phyloP scores from a whole-genome alignment of 2,797 vertebrate genomes.

The Coccyzus lansbergi region DNA sequence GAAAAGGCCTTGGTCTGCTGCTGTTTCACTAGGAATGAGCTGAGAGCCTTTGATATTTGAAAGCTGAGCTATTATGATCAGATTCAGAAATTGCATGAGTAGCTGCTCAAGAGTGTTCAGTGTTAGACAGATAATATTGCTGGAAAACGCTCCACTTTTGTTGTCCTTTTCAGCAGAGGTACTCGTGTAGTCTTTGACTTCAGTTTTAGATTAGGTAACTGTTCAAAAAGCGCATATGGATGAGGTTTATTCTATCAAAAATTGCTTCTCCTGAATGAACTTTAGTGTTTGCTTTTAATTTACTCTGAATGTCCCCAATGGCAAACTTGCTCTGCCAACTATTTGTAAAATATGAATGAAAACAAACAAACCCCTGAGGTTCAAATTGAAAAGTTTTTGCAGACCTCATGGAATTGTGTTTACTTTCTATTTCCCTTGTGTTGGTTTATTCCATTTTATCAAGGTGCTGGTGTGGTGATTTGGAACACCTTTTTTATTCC shows the following conservation, averaged over 20 bases:
- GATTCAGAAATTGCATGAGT: neutral
- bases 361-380: neutral
- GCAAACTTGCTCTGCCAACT: neutral
- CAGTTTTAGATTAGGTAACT: neutral
- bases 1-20: neutral
- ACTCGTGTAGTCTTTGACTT: neutral
- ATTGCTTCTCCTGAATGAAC: neutral
- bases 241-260: neutral
- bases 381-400: neutral
- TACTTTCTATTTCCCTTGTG: neutral
- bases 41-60: conserved; percentile 13
- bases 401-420: neutral
- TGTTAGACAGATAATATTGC: neutral
- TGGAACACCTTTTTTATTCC: neutral
- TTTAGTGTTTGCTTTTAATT: conserved; percentile 25
- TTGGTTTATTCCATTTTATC: neutral
- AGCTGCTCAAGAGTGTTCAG: neutral
- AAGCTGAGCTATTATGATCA: neutral
- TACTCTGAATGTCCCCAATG: neutral
- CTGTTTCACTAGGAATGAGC: neutral
- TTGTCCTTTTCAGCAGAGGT: neutral
- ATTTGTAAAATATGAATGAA: conserved; percentile 24
- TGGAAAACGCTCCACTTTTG: neutral
- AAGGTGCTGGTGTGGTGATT: neutral
- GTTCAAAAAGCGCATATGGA: neutral